Evolutionary conservation across 2,888 invertebrate genomes (phyloP), one percentile per base, ranked within the genome.

Genomic region (Serrognathus titanus): DNA sequence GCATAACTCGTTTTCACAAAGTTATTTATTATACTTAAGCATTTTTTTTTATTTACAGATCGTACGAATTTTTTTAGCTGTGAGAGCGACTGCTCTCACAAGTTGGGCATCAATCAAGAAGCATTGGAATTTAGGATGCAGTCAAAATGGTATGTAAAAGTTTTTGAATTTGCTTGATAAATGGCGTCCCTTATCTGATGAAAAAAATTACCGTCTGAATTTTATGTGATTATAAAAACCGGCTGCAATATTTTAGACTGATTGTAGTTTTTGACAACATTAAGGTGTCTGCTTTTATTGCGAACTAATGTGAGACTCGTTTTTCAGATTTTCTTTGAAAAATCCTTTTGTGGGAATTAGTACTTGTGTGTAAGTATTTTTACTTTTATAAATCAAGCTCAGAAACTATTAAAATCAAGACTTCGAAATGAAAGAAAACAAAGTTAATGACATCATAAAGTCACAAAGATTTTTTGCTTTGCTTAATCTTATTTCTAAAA

Each of bases 191-290:
- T 52, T 12, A 16, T 50, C 47, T 53, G 59, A 59, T 59, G 56
- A 51, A 9, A 59, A 49, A 43, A 56, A 56, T 53, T 53, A 53
- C 53, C 53, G 53, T 53, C 47, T 53, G 53, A 53, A 10, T 8
- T 37, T 20, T 48, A 31, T 31, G 20, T 47, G 59, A 59, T 57
- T 50, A 46, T 47, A 57, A 45, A 47, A 53, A n/a, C 41, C 46
- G 59, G 56, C 56, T 56, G 53, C 49, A 35, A 38, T 45, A 45
- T 35, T 39, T 48, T 20, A 37, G 9, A 20, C 11, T 53, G 39
- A 39, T 40, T 48, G 11, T 16, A 31, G 5, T 36, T 46, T 16
- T 16, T 36, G 13, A n/a, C 11, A 36, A 45, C 43, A 46, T 43
- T 51, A 11, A 38, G 10, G 11, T 40, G 37, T 49, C 24, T 45